These are phyloP conservation scores for Enteromius paludinosus DNA, from an alignment of 2,797 vertebrate genomes.

Conservation along the genomic window DNA sequence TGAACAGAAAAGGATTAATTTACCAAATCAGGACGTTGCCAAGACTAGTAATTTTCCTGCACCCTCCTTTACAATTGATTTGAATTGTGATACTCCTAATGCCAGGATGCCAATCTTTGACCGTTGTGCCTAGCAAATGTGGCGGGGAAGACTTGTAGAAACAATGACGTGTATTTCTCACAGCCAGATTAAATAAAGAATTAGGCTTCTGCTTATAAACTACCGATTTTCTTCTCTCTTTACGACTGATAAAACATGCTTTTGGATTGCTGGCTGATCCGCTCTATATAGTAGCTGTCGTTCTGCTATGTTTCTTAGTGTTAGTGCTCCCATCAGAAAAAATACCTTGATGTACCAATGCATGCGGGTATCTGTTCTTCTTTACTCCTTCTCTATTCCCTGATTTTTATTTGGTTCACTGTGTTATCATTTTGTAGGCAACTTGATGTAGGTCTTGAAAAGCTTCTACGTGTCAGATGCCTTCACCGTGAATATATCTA, in stretches of 20 bases:
- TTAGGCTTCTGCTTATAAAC: background rate
- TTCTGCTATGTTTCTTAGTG: conserved; percentile 39
- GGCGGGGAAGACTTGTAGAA: conserved; percentile 5
- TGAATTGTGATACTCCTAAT: conserved; percentile 29
- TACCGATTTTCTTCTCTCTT: background rate
- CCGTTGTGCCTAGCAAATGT: conserved; percentile 54
- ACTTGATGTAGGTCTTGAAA: background rate
- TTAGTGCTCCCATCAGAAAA: conserved; percentile 41
- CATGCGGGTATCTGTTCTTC: conserved; percentile 49
- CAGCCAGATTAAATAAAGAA: background rate
- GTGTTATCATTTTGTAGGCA: conserved; percentile 20
- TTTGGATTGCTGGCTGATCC: conserved; percentile 60
- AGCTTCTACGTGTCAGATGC: conserved; percentile 16
- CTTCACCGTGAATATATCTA: conserved; percentile 8
- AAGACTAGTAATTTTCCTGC: conserved; percentile 17
- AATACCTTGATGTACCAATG: conserved; percentile 37
- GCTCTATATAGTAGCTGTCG: conserved; percentile 24
- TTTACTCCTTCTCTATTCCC: conserved; percentile 8
- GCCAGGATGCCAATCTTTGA: conserved; percentile 52
- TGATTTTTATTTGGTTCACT: background rate
- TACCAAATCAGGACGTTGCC: conserved; percentile 16
- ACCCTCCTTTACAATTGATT: conserved; percentile 7
- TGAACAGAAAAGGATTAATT: conserved; percentile 26
- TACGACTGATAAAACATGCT: conserved; percentile 10
- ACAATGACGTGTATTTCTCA: conserved; percentile 38